Evolutionary conservation across 1,140 invertebrate genomes (phyloP).

Genomic region (Sycophaga agraensis): DNA sequence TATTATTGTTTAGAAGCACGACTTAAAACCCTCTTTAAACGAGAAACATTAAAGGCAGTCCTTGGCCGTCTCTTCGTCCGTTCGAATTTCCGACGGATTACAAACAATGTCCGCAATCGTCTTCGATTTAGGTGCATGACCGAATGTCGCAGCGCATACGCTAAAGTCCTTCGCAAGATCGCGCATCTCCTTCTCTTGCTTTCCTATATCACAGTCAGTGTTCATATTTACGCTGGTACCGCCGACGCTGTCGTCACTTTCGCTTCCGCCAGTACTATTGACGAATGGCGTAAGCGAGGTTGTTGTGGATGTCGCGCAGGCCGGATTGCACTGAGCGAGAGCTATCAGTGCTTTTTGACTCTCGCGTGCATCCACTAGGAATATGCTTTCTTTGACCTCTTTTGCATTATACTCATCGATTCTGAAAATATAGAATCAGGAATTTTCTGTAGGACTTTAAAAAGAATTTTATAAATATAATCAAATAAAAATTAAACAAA

Average conservation of each 20-base stretch:
- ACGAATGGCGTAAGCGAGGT: not conserved
- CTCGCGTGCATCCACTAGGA: conserved; percentile 75
- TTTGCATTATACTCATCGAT: conserved; percentile 78
- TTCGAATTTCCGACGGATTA: conserved; percentile 36
- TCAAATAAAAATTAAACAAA: too few species aligned
- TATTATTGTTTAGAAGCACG: conserved; percentile 37
- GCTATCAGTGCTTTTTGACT: conserved; percentile 67
- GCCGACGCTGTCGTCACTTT: conserved; percentile 32
- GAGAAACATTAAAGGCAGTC: conserved; percentile 53
- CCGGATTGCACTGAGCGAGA: conserved; percentile 52
- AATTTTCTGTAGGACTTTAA: too few species aligned
- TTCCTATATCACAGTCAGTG: conserved; percentile 34
- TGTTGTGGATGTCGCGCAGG: conserved; percentile 38
- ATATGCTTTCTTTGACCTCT: conserved; percentile 82
- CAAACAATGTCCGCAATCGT: conserved; percentile 32
- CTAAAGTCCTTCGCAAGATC: conserved; percentile 53
- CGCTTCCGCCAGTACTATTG: conserved; percentile 8
- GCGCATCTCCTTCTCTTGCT: conserved; percentile 46
- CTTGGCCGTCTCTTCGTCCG: conserved; percentile 48
- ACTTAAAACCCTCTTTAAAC: conserved; percentile 39
- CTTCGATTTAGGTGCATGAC: conserved; percentile 38
- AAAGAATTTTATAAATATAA: too few species aligned
- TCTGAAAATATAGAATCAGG: conserved; percentile 43
- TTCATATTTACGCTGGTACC: conserved; percentile 34
- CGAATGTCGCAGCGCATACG: conserved; percentile 49